A percentile compares a stretch with the other conserved stretches of the same genome.
Conservation (phyloP, 2,113 vertebrate genomes). For the Amphiprion ocellaris region DNA sequence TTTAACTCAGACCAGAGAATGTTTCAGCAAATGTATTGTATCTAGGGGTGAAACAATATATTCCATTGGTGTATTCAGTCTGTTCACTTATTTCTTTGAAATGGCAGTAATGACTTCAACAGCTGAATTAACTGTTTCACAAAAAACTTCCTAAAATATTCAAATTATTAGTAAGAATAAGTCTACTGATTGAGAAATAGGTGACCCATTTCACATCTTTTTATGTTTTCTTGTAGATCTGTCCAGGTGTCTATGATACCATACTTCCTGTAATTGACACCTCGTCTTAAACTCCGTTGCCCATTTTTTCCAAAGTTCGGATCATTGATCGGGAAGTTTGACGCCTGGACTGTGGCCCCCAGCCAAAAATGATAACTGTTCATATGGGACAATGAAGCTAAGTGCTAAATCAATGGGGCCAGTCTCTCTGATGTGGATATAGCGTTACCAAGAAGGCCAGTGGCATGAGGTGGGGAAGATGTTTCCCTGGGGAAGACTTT, state of each 20-base stretch:
- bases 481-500: constrained; percentile 82
- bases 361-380: constrained; percentile 84
- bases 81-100: too few species aligned
- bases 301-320: constrained; percentile 77
- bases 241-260: constrained; percentile 45
- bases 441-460: constrained; percentile 81
- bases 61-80: too few species aligned
- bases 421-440: constrained; percentile 83
- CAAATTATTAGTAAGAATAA: background rate
- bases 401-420: constrained; percentile 87
- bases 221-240: background rate
- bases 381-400: constrained; percentile 84
- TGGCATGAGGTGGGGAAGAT: constrained; percentile 80
- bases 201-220: background rate
- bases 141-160: background rate
- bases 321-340: constrained; percentile 84
- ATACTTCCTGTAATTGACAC: constrained; percentile 63
- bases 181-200: background rate
- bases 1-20: too few species aligned
- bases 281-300: constrained; percentile 31
- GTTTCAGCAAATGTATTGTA: too few species aligned
- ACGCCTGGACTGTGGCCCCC: constrained; percentile 72
- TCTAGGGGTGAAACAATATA: too few species aligned
- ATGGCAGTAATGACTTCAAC: too few species aligned
- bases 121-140: background rate